A percentile compares a stretch with the other conserved stretches of the same genome.
Evolutionary conservation across 2,797 vertebrate genomes (phyloP).

Genomic region (Glyptemys insculpta): DNA sequence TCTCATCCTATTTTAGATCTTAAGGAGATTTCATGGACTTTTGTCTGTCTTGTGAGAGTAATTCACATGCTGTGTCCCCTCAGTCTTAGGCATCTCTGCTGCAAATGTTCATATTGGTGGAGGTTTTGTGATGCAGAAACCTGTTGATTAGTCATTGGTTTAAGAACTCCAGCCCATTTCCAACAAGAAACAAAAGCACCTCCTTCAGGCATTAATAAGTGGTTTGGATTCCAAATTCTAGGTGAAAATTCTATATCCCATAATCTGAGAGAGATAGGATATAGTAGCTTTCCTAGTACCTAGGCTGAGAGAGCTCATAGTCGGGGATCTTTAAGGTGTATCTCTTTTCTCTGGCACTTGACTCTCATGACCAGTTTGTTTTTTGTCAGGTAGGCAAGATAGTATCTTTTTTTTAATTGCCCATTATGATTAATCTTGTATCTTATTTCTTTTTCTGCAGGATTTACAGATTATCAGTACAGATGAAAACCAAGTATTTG

Average conservation of each 20-base stretch:
- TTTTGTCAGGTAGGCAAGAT: not conserved
- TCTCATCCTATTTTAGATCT: not conserved
- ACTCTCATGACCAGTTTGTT: not conserved
- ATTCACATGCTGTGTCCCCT: not conserved
- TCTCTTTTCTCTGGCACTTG: not conserved
- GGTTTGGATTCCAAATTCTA: not conserved
- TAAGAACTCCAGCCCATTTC: not conserved
- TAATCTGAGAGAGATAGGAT: not conserved
- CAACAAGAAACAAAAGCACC: not conserved
- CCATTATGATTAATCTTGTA: not conserved
- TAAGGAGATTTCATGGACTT: not conserved
- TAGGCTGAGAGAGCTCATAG: not conserved
- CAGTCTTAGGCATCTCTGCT: not conserved
- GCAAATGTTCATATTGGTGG: not conserved
- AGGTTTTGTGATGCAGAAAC: not conserved
- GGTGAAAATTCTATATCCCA: not conserved
- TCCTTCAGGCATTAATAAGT: not conserved
- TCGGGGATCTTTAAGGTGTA: not conserved
- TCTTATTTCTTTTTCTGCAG: constrained; percentile 72
- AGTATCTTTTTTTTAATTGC: not conserved
- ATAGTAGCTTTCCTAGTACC: not conserved
- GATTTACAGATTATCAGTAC: constrained; percentile 96
- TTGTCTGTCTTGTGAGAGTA: not conserved
- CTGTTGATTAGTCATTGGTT: not conserved
- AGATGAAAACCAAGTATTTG: constrained; percentile 94